Percentiles rank a stretch among this genome's conserved stretches.
These are phyloP conservation scores for Electrophaes corylata DNA, from an alignment of 2,888 invertebrate species.

Conservation along the genomic window DNA sequence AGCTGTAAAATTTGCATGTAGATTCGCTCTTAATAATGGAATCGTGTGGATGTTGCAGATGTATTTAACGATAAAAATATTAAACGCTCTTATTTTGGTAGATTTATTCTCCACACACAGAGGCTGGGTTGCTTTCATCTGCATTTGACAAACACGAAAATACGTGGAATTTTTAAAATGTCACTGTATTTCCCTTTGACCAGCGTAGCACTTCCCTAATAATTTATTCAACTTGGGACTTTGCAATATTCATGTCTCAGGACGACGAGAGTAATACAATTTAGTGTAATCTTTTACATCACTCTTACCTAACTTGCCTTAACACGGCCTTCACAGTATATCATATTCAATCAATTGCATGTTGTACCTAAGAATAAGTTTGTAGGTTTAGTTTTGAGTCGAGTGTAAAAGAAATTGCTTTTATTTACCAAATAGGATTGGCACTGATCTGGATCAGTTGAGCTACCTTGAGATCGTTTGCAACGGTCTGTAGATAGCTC, in stretches of 20 bases:
- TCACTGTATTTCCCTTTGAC: slow-evolving; percentile 15
- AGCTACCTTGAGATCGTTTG: too few relatives aligned
- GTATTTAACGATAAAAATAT: slow-evolving; percentile 20
- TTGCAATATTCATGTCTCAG: slow-evolving; percentile 2
- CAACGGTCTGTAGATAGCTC: too few relatives aligned
- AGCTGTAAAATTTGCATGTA: slow-evolving; percentile 39
- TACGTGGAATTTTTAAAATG: slow-evolving; percentile 28
- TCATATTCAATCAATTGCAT: too few relatives aligned
- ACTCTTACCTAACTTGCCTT: too few relatives aligned
- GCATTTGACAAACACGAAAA: slow-evolving; percentile 7
- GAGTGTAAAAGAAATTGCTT: too few relatives aligned
- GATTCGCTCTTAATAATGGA: slow-evolving; percentile 38
- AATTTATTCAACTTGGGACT: slow-evolving; percentile 41
- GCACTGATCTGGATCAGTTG: too few relatives aligned
- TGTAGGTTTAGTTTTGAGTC: too few relatives aligned
- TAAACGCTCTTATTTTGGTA: slow-evolving; percentile 13
- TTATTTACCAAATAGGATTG: too few relatives aligned
- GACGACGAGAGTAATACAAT: not conserved
- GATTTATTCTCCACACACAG: slow-evolving; percentile 17
- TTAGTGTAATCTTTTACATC: too few relatives aligned
- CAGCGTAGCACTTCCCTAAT: slow-evolving; percentile 5
- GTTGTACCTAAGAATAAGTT: too few relatives aligned
- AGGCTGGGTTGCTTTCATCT: slow-evolving; percentile 10
- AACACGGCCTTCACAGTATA: too few relatives aligned
- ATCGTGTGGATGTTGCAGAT: slow-evolving; percentile 35